Percentiles rank a stretch among this genome's conserved stretches.
These are phyloP conservation scores for Neosalanx taihuensis DNA, from an alignment of 2,797 vertebrate genomes.

Conservation along the genomic window DNA sequence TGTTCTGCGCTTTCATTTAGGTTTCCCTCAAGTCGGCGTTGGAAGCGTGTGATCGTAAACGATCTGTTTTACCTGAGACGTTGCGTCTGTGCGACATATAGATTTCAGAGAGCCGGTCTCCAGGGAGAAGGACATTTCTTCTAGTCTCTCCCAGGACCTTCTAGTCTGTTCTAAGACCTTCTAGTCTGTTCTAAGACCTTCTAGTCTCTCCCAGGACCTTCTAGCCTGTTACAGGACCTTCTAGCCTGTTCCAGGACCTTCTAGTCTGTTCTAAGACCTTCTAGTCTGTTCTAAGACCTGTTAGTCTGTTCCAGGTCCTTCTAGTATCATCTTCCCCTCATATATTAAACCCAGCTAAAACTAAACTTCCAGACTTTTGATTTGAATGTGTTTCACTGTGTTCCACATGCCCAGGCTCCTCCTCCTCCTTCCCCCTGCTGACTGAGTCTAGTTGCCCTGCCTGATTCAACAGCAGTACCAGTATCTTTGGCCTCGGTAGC, in stretches of 20 bases:
- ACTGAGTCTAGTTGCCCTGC: too few species aligned
- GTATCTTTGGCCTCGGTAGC: constrained; percentile 39
- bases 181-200: too few species aligned
- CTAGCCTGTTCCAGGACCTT: too few species aligned
- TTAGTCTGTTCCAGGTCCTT: neutral
- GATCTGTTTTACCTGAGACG: constrained; percentile 38
- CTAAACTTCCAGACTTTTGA: too few species aligned
- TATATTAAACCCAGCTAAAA: too few species aligned
- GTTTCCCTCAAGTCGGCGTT: constrained; percentile 54
- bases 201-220: too few species aligned
- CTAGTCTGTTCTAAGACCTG: too few species aligned
- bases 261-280: neutral
- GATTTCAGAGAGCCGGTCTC: neutral
- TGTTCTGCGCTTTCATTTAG: constrained; percentile 45
- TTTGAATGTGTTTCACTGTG: too few species aligned
- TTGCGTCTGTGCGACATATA: neutral
- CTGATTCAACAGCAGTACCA: neutral
- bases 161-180: neutral
- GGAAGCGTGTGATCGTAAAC: constrained; percentile 78
- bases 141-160: neutral
- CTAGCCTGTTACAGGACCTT: neutral
- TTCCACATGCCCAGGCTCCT: too few species aligned
- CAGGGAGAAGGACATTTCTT: neutral
- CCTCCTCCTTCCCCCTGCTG: too few species aligned
- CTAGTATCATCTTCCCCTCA: too few species aligned